Conservation (phyloP, 2,888 invertebrate species). For the Agonopterix alstromeriana region DNA sequence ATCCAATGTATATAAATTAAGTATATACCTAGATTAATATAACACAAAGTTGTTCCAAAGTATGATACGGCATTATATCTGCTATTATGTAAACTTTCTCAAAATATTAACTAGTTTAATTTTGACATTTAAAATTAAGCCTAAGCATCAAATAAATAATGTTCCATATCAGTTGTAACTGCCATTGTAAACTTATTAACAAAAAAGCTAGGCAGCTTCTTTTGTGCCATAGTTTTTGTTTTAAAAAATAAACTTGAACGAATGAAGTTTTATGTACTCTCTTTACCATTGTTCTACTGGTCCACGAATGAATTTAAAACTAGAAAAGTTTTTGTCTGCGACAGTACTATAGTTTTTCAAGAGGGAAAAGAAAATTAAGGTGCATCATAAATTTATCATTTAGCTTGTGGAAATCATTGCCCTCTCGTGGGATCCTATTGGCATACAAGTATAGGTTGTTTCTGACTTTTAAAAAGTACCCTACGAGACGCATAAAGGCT, state of each 20-base stretch:
- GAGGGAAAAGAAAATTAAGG: background rate
- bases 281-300: too few relatives aligned
- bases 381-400: too few relatives aligned
- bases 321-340: background rate
- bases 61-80: constrained; percentile 8
- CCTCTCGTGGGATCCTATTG: too few relatives aligned
- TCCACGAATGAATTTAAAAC: background rate
- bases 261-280: too few relatives aligned
- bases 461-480: too few relatives aligned
- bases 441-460: too few relatives aligned
- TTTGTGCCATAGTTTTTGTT: too few relatives aligned
- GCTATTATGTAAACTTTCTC: constrained; percentile 1
- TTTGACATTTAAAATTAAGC: background rate
- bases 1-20: constrained; percentile 21
- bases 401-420: too few relatives aligned
- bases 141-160: constrained; percentile 1
- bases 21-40: background rate
- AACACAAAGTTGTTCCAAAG: constrained; percentile 3
- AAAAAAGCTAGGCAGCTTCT: too few relatives aligned
- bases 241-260: too few relatives aligned
- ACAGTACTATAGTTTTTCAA: background rate
- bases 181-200: constrained; percentile 13
- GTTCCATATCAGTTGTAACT: constrained; percentile 24
- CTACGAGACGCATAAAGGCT: too few relatives aligned
- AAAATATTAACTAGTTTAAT: too few relatives aligned